Evolutionary conservation across 2,113 vertebrate species (phyloP), one percentile per base, ranked within the genome.

Genomic region (Syrrhaptes paradoxus): DNA sequence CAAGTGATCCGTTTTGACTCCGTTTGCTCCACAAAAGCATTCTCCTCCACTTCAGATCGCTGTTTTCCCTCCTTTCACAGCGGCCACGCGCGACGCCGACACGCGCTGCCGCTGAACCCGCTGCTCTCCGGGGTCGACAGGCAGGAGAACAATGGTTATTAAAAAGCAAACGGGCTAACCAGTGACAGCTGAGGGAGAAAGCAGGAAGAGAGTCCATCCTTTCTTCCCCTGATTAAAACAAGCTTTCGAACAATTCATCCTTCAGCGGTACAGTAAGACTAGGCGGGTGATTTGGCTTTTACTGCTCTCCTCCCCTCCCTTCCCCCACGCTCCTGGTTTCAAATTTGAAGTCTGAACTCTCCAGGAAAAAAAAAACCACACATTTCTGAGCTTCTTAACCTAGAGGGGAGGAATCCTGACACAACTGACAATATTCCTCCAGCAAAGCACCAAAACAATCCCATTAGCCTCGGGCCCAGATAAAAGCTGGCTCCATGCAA

Each of bases 111-210:
- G 18, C 81, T 24, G 54, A 41, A 36, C 62, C 31, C 54, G 38
- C 38, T 38, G 38, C 38, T 62, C 89, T 52, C 90, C 41, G 6
- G 81, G 68, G 67, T 1, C 11, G 58, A 25, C 1, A 5, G 28
- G 46, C 52, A 41, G 52, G 57, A 71, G 76, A 91, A 80, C 68
- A 81, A 48, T 6, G 45, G 38, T 74, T 81, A 88, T 55, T 87
- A 70, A 81, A 85, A 78, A 90, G 58, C 91, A 77, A 85, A 72
- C 28, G 3, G 3, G 82, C 75, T 95, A 91, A 80, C 63, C n/a
- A 82, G 89, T 70, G 89, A 86, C 84, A 89, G 90, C 90, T 77
- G 90, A 89, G 90, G 77, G 70, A 77, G 55, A 70, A 70, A 77
- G 85, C 80, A 89, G 81, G 38, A 72, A 68, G 87, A 81, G 85